Conservation (phyloP, 2,113 vertebrate genomes). For the Pelecanoides urinatrix region DNA sequence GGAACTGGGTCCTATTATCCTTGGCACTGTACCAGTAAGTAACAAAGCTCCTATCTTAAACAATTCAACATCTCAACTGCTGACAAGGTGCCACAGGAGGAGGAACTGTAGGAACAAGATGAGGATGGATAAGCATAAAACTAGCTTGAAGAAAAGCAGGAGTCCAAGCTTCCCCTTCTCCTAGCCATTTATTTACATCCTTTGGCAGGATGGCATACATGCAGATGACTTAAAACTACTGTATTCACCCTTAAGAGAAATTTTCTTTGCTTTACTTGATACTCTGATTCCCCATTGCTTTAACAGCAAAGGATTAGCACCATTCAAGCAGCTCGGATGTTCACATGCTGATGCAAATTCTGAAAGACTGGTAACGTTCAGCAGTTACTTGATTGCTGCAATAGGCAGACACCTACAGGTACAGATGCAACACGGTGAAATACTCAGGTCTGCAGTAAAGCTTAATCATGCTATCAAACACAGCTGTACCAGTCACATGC, state of each 20-base stretch:
- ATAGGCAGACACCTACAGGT: constrained; percentile 14
- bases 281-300: not conserved
- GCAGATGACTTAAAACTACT: not conserved
- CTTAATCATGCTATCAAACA: not conserved
- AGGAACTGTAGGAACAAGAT: not conserved
- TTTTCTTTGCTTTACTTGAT: not conserved
- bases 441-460: not conserved
- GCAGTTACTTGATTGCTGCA: not conserved
- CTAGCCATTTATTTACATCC: not conserved
- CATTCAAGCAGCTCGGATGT: not conserved
- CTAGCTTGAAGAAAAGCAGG: constrained; percentile 19
- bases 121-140: not conserved
- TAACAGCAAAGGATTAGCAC: not conserved
- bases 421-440: constrained; percentile 25
- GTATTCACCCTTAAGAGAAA: not conserved
- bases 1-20: not conserved
- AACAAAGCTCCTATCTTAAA: not conserved
- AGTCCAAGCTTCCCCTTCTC: not conserved
- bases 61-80: not conserved
- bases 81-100: not conserved
- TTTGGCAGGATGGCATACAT: not conserved
- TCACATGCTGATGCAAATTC: constrained; percentile 40
- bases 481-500: constrained; percentile 17
- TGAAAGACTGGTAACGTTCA: not conserved
- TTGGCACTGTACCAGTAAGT: not conserved